Conservation (phyloP, 2,113 vertebrate species). For the Mesitornis unicolor region DNA sequence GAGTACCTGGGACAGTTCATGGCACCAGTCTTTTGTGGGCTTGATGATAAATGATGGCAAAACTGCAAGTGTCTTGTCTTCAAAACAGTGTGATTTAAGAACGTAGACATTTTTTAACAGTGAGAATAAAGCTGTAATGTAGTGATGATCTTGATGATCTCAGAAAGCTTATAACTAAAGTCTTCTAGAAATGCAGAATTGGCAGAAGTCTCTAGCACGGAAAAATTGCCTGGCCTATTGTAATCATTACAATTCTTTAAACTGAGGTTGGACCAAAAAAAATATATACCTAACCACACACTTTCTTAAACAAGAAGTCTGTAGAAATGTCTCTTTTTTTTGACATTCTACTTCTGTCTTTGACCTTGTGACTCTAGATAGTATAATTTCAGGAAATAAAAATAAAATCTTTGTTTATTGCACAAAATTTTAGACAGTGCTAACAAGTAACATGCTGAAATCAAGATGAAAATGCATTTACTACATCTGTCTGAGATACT, state of each 20-base stretch:
- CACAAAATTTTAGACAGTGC: not conserved
- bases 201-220: not conserved
- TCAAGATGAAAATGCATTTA: not conserved
- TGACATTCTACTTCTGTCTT: not conserved
- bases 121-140: not conserved
- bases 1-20: not conserved
- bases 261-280: fast-evolving
- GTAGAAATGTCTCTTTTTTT: not conserved
- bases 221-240: not conserved
- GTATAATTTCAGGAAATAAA: not conserved
- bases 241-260: not conserved
- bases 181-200: not conserved
- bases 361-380: not conserved
- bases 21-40: not conserved
- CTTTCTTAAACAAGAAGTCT: not conserved
- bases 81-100: not conserved
- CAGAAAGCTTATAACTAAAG: not conserved
- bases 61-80: not conserved
- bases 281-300: fast-evolving
- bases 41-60: not conserved
- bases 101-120: not conserved
- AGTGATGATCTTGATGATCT: not conserved
- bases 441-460: not conserved
- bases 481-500: not conserved
- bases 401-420: not conserved